Conservation (phyloP, 2,113 vertebrate genomes). For the Herpetotheres cachinnans region DNA sequence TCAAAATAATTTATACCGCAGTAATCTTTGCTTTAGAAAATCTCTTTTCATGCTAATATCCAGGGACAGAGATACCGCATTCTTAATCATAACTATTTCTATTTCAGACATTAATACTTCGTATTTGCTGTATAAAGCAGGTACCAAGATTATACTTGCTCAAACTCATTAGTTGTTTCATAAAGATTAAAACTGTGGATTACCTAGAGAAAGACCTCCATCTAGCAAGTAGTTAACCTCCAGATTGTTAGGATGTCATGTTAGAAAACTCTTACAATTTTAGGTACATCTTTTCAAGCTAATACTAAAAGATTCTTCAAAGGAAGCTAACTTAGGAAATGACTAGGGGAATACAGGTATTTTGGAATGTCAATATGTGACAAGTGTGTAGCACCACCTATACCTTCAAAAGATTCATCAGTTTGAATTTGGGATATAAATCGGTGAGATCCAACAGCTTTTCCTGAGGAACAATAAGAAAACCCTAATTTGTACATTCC, state of each 20-base stretch:
- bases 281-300: not conserved
- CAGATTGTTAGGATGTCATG: not conserved
- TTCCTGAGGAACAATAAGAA: not conserved
- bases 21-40: not conserved
- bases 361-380: not conserved
- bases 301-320: not conserved
- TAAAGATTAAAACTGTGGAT: not conserved
- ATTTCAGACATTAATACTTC: not conserved
- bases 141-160: not conserved
- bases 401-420: not conserved
- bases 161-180: not conserved
- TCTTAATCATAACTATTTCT: not conserved
- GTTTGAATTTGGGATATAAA: not conserved
- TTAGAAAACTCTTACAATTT: not conserved
- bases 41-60: not conserved
- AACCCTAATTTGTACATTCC: not conserved
- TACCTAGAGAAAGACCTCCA: not conserved
- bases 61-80: not conserved
- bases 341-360: not conserved
- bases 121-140: not conserved
- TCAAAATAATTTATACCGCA: not conserved
- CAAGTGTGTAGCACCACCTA: not conserved
- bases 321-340: not conserved
- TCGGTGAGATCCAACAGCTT: not conserved
- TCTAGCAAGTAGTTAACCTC: not conserved